Evolutionary conservation across 1,140 invertebrate species (phyloP), one percentile per base, ranked within the genome.

Genomic region (Homalodisca vitripennis): DNA sequence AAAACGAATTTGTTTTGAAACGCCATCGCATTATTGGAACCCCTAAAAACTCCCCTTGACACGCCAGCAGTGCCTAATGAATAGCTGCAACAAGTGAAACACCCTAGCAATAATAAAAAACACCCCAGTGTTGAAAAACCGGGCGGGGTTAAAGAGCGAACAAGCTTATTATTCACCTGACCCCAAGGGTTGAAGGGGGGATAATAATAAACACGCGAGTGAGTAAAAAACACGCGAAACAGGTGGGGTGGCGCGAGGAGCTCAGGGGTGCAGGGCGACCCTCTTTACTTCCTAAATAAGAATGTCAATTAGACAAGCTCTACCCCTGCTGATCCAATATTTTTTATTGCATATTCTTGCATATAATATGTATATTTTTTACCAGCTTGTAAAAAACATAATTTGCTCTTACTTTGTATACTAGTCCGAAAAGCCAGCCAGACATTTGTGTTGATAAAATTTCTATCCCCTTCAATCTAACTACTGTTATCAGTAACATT

Each of bases 171-270:
- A 51, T 51, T 14, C 48, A 51, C 48, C 48, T 51, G 48, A n/a
- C n/a, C n/a, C n/a, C n/a, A n/a, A n/a, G 14, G 48, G 22, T 20
- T 14, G 48, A 22, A 20, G 48, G 22, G 22, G 48, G 48, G 48
- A 51, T 51, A 51, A 51, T 51, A 51, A 51, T 51, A 51, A 51
- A 51, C 48, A 51, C 48, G 48, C 48, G 48, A 6, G 3, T 22
- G 6, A 20, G 48, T 51, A 51, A 51, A 51, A 51, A 51, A 51
- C 48, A 22, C 48, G n/a, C n/a, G 6, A 3, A 12, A 20, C 48
- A 51, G n/a, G 48, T 51, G 48, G 48, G 48, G 48, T 12, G n/a
- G 6, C 17, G 6, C 17, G 34, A 17, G 6, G 34, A 17, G 34
- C 17, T 10, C 17, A 10, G 17, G 34, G 34, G 34, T 17, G 34